A percentile compares a stretch with the other conserved stretches of the same genome.
phyloP scores from a whole-genome alignment of 2,113 vertebrate genomes.

The Sisor rabdophorus region DNA sequence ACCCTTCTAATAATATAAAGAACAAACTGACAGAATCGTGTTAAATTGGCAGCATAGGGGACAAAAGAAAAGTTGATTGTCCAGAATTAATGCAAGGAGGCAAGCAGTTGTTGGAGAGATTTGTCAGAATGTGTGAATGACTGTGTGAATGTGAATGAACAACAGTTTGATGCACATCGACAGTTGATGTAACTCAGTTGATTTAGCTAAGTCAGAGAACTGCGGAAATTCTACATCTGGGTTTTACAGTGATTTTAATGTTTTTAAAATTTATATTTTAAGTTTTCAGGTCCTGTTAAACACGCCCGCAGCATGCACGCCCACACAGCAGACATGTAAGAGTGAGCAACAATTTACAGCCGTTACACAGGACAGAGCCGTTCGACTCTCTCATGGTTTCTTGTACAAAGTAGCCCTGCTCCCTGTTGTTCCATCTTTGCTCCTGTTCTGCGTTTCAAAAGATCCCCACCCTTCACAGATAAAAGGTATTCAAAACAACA shows the following conservation, averaged over 20 bases:
- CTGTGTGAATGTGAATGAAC: background rate
- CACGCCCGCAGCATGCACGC: background rate
- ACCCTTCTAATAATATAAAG: too few relatives aligned
- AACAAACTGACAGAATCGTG: too few relatives aligned
- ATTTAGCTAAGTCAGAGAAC: background rate
- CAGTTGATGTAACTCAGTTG: background rate
- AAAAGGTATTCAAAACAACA: slow-evolving; percentile 47
- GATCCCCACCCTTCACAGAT: slow-evolving; percentile 47
- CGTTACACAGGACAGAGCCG: background rate
- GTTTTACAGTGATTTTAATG: background rate
- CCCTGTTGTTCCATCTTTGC: slow-evolving; percentile 43
- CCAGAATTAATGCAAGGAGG: too few relatives aligned
- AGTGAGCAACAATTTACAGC: background rate
- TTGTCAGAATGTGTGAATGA: too few relatives aligned
- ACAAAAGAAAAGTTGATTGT: too few relatives aligned
- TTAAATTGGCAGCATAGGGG: too few relatives aligned
- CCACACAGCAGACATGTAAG: background rate
- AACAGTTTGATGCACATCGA: background rate
- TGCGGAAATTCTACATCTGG: background rate
- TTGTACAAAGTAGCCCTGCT: slow-evolving; percentile 28
- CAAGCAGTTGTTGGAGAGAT: too few relatives aligned
- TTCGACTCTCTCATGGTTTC: slow-evolving; percentile 30
- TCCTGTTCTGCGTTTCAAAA: slow-evolving; percentile 33
- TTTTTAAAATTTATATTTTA: background rate
- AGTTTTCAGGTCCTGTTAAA: background rate